Percentiles rank a stretch among this genome's conserved stretches.
Evolutionary conservation across 2,888 invertebrate genomes (phyloP).

Genomic region (Agapetus fuscipes): DNA sequence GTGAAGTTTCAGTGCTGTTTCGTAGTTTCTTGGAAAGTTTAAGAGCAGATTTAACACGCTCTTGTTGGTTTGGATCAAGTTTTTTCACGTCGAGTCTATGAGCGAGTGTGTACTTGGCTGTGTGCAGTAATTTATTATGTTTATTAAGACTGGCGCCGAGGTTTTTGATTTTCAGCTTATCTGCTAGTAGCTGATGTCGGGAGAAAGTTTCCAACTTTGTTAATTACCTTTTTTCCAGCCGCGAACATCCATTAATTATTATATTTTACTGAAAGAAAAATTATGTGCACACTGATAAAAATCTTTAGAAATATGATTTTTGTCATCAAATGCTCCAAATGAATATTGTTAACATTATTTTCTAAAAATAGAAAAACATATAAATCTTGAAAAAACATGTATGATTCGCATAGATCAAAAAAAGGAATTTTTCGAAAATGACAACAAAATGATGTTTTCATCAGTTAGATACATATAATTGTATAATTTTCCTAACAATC

Average conservation of each 20-base stretch:
- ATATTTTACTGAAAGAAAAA: background rate
- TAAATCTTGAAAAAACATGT: background rate
- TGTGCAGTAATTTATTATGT: background rate
- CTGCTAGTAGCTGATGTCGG: background rate
- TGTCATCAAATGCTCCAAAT: background rate
- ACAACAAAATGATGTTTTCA: no score
- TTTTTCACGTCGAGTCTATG: background rate
- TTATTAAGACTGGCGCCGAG: background rate
- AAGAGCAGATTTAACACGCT: slow-evolving; percentile 5
- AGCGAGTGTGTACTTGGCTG: background rate
- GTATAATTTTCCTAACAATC: no score
- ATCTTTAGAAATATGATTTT: background rate
- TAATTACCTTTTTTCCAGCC: background rate
- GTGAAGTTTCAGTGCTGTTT: no score
- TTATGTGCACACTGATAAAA: background rate
- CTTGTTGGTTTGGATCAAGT: background rate
- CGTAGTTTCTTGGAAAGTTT: slow-evolving; percentile 7
- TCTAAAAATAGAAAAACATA: background rate
- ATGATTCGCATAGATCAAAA: no score
- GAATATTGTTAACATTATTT: background rate
- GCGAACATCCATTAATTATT: background rate
- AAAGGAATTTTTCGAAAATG: no score
- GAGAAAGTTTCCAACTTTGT: background rate
- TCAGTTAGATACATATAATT: no score
- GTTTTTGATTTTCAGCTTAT: background rate